Conservation (phyloP, 2,888 invertebrate species). For the Cryptophagus acutangulus region DNA sequence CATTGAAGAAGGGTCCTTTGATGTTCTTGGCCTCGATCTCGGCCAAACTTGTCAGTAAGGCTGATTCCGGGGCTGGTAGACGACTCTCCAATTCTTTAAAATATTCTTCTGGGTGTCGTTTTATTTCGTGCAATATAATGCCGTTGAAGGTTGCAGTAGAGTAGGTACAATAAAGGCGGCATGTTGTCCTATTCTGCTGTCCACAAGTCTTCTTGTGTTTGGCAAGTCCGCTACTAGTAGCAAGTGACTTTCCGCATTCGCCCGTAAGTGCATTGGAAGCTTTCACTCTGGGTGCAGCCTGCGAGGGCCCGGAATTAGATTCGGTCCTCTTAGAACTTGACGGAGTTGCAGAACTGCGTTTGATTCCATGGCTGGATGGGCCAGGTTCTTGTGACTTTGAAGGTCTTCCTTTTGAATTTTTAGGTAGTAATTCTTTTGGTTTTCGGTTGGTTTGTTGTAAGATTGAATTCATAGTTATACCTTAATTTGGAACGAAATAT, state of each 20-base stretch:
- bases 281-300: too few relatives aligned
- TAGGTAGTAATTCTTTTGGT: too few relatives aligned
- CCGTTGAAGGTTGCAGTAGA: conserved; percentile 9
- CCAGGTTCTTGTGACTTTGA: not conserved
- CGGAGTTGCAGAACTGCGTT: not conserved
- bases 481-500: too few relatives aligned
- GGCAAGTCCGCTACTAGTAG: not conserved
- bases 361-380: not conserved
- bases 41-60: conserved; percentile 11
- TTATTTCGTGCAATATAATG: conserved; percentile 6
- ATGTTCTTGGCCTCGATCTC: conserved; percentile 12
- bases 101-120: conserved; percentile 12
- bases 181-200: not conserved
- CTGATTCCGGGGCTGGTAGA: conserved; percentile 10
- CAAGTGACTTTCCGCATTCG: too few relatives aligned
- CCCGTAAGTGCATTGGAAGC: too few relatives aligned
- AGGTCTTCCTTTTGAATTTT: not conserved
- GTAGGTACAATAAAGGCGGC: conserved; percentile 2
- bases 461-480: too few relatives aligned
- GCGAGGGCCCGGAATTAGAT: too few relatives aligned
- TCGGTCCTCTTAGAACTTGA: too few relatives aligned
- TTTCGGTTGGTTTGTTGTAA: too few relatives aligned
- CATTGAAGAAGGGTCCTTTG: conserved; percentile 8
- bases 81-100: conserved; percentile 8
- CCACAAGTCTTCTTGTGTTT: conserved; percentile 12